Percentiles rank a stretch among this genome's conserved stretches.
These are phyloP conservation scores for Lemur catta DNA, from an alignment of 2,797 vertebrate genomes.

Conservation along the genomic window DNA sequence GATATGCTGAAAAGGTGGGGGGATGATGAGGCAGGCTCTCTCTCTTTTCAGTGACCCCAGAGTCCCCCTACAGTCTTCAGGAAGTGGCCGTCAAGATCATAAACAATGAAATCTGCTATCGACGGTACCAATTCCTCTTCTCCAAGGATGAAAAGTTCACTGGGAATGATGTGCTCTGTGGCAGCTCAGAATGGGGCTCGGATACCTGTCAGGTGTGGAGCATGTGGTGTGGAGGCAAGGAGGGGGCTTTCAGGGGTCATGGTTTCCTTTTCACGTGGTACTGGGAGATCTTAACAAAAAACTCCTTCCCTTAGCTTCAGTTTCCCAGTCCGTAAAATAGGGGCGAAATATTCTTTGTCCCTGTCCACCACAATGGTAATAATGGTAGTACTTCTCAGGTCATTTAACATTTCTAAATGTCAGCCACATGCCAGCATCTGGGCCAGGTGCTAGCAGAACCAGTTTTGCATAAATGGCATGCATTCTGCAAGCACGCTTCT, in stretches of 20 bases:
- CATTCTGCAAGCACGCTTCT: not conserved
- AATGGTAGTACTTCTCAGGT: not conserved
- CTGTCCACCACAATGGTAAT: no score
- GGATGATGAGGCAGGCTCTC: not conserved
- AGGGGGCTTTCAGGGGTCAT: not conserved
- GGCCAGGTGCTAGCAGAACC: not conserved
- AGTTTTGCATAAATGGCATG: not conserved
- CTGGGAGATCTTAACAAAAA: not conserved
- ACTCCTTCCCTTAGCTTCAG: not conserved
- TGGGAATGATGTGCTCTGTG: constrained; percentile 47
- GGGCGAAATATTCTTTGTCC: not conserved
- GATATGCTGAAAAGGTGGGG: not conserved
- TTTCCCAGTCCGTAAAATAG: not conserved
- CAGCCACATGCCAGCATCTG: not conserved
- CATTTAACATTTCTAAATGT: not conserved
- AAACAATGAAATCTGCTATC: not conserved
- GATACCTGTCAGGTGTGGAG: constrained; percentile 55
- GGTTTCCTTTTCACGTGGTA: not conserved
- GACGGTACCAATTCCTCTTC: constrained; percentile 58
- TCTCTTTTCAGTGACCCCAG: not conserved
- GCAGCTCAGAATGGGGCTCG: not conserved
- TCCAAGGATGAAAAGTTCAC: not conserved
- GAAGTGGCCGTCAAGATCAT: constrained; percentile 56
- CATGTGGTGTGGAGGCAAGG: not conserved
- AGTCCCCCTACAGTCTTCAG: not conserved